These are phyloP conservation scores for Phoenicopterus ruber DNA, from an alignment of 2,113 vertebrate genomes.

Conservation along the genomic window DNA sequence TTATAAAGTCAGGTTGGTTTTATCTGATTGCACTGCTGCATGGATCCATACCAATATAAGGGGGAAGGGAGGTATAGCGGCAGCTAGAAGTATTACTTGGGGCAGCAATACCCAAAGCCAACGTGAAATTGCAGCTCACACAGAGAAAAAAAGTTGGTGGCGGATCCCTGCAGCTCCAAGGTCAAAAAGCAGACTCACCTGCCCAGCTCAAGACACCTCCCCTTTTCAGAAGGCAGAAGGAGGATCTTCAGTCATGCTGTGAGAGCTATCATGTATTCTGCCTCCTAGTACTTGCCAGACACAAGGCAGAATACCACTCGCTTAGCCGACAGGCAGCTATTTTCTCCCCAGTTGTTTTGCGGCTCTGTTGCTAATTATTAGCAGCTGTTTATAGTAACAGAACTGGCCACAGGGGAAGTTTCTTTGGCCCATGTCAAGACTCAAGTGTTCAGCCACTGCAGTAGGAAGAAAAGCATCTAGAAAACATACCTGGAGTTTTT, in stretches of 20 bases:
- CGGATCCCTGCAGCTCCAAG: neutral
- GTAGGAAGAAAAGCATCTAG: neutral
- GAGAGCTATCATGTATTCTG: neutral
- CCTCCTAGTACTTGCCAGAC: neutral
- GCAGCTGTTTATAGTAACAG: constrained; percentile 43
- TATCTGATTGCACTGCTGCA: neutral
- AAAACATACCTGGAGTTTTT: neutral
- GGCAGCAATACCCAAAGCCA: neutral
- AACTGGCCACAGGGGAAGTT: neutral
- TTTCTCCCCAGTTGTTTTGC: neutral
- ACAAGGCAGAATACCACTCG: neutral
- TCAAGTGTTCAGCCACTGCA: neutral
- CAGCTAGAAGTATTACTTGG: neutral
- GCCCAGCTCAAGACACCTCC: neutral
- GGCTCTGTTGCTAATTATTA: constrained; percentile 39
- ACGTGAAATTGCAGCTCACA: neutral
- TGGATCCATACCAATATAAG: neutral
- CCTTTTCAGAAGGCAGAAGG: neutral
- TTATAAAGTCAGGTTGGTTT: neutral
- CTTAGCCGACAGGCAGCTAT: constrained; percentile 6
- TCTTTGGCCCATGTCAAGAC: neutral
- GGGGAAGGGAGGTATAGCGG: neutral
- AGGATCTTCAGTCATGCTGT: neutral
- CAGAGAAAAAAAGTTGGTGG: neutral
- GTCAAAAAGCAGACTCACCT: neutral